Base-by-base conservation (phyloP, 2,888 invertebrate species). In the Opisthograptis luteolata region DNA sequence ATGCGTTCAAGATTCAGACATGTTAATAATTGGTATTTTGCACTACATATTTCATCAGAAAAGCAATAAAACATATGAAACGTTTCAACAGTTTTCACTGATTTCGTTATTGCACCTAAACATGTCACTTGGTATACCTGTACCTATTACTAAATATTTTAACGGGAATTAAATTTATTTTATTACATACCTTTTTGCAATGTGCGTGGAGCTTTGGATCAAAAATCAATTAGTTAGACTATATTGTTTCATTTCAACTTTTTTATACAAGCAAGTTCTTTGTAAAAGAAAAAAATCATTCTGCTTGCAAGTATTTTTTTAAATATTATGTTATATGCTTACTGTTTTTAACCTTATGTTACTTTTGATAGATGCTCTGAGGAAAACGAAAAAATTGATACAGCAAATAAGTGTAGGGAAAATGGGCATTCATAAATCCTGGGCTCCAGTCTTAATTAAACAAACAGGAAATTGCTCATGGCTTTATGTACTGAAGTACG, bases 101-200 rank as follows among this genome's bases (percentile, higher is more conserved):
- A 37, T 15, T 46, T 14, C 7, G 40, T 47, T 47, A 47, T 47
- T 40, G 27, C 40, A 20, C 22, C 34, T 27, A 40, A 39, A 46
- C 46, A 46, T 19, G 45, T 27, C 39, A 39, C 12, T 19, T 8
- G 13, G 8, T 19, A n/a, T n/a, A n/a, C n/a, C n/a, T n/a, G n/a
- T n/a, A n/a, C n/a, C 39, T 9, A 39, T 27, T 32, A 25, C 27
- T 19, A 3, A 12, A 10, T 17, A 40, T 39, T 34, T n/a, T 39
- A 39, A 25, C 25, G 10, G 9, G 24, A 24, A 12, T 22, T 17
- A 35, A 1, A n/a, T 3, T 7, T 8, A 24, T n/a, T 20, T 31
- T 22, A 17, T 36, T 22, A 15, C 32, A 32, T 2, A 4, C 32
- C 12, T 34, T 22, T 28, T 14, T 22, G 20, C 22, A 17, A 24